These are phyloP conservation scores for Merodon equestris DNA, from an alignment of 2,888 invertebrate genomes.

Conservation along the genomic window DNA sequence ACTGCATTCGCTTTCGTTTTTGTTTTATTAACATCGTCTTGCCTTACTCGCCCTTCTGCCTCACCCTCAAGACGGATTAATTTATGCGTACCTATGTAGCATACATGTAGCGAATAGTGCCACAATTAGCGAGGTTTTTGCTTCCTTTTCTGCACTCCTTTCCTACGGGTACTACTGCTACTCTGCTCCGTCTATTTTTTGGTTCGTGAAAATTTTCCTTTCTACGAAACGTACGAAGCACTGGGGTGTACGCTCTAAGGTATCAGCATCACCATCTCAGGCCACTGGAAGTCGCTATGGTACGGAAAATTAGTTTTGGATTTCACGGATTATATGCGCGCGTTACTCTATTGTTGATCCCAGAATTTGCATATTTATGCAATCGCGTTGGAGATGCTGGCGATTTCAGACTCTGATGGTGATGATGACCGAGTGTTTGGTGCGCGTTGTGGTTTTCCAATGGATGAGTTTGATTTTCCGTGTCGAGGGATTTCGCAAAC, in stretches of 20 bases:
- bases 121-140: constrained; percentile 32
- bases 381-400: constrained; percentile 5
- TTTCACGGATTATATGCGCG: constrained; percentile 31
- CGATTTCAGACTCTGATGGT: neutral
- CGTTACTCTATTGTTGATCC: constrained; percentile 33
- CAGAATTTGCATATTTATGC: constrained; percentile 42
- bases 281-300: too few relatives aligned
- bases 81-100: constrained; percentile 12
- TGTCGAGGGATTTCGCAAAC: constrained; percentile 12
- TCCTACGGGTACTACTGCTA: too few relatives aligned
- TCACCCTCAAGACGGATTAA: constrained; percentile 14
- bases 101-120: constrained; percentile 11
- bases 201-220: too few relatives aligned
- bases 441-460: constrained; percentile 17
- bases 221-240: too few relatives aligned
- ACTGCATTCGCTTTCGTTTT: constrained; percentile 1
- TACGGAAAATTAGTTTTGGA: constrained; percentile 37
- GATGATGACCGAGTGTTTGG: constrained; percentile 13
- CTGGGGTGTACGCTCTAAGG: too few relatives aligned
- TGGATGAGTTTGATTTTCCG: constrained; percentile 9
- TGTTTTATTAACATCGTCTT: neutral
- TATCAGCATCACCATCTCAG: too few relatives aligned
- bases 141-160: constrained; percentile 10
- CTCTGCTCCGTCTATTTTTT: too few relatives aligned
- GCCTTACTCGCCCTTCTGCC: neutral